phyloP scores from a whole-genome alignment of 1,140 invertebrate species.

The Drosophila pruinosa region DNA sequence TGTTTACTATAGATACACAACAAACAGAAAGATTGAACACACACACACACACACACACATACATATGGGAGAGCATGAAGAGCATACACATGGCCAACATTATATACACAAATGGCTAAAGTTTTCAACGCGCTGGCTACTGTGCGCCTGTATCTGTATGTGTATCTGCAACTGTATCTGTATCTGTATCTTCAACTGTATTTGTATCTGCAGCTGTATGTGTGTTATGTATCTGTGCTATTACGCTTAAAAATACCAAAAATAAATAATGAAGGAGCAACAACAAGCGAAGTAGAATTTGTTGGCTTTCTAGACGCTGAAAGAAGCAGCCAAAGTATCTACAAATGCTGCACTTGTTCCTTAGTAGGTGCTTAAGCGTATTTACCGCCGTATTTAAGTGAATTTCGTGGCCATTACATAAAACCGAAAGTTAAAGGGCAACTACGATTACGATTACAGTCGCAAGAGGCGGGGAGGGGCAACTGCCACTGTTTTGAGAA shows the following conservation, averaged over 20 bases:
- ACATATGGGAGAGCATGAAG: too few relatives aligned
- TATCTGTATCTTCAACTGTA: neutral
- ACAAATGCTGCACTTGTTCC: slow-evolving; percentile 55
- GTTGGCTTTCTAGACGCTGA: slow-evolving; percentile 8
- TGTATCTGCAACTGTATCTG: neutral
- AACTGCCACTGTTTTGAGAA: slow-evolving; percentile 24
- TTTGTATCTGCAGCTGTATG: slow-evolving; percentile 24
- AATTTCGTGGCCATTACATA: slow-evolving; percentile 67
- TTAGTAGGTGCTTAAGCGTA: slow-evolving; percentile 37
- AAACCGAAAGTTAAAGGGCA: slow-evolving; percentile 54
- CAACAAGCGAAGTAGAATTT: slow-evolving; percentile 30
- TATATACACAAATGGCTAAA: slow-evolving; percentile 39
- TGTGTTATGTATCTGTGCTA: slow-evolving; percentile 42
- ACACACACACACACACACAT: slow-evolving; percentile 13
- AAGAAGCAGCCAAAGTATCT: slow-evolving; percentile 32
- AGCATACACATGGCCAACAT: slow-evolving; percentile 11
- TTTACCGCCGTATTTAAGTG: slow-evolving; percentile 59
- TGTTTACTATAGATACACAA: slow-evolving; percentile 75
- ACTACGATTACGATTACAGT: slow-evolving; percentile 31
- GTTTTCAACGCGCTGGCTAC: slow-evolving; percentile 36
- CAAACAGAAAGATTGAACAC: slow-evolving; percentile 56
- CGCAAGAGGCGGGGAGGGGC: neutral
- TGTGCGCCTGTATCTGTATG: neutral
- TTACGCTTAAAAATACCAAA: slow-evolving; percentile 65
- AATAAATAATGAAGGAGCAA: slow-evolving; percentile 52